Base-by-base conservation (phyloP, 2,888 invertebrate species). In the Andrena bicolor region DNA sequence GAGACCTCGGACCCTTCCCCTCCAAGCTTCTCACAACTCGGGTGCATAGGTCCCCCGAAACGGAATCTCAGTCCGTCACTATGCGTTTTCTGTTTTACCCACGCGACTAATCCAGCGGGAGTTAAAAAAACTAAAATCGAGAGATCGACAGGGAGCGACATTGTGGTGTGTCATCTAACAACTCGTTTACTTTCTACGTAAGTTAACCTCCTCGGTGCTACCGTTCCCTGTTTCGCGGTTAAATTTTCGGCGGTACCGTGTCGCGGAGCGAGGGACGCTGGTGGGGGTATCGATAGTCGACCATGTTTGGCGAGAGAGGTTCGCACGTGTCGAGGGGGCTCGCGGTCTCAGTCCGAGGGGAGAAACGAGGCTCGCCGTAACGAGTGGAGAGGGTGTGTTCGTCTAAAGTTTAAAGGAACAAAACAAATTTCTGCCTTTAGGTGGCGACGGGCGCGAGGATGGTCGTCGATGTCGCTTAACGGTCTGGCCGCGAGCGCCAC, bases 241-340 rank as follows among this genome's bases (percentile, higher is more conserved):
- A 68, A 58, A 32, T 66, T 66, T 41, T 35, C 13, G 64, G 26
- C 16, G 3, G 23, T 26, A 61, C 26, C 10, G 56, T 8, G 10
- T 30, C 6, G 23, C 23, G n/a, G 30, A 56, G 20, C 35, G 4
- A 13, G 30, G 35, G n/a, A 41, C 13, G 41, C 41, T 48, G 8
- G 56, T 26, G n/a, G 65, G 79, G 75, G 66, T 80, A 76, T 85
- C 81, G 80, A 81, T 76, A 78, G 79, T 86, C 86, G 66, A 87
- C 89, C 88, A 90, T 90, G 89, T 89, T 90, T 82, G 84, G 83
- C 84, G 78, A 83, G 82, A 82, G 80, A 26, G 76, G 86, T 82
- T 85, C 87, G 87, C 90, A 88, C 89, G 89, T 88, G 91, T 85
- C 77, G 76, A 65, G 63, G 79, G 76, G 66, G 83, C 84, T 84